Evolutionary conservation across 2,113 vertebrate genomes (phyloP), one percentile per base, ranked within the genome.

Genomic region (Entomyzon cyanotis): DNA sequence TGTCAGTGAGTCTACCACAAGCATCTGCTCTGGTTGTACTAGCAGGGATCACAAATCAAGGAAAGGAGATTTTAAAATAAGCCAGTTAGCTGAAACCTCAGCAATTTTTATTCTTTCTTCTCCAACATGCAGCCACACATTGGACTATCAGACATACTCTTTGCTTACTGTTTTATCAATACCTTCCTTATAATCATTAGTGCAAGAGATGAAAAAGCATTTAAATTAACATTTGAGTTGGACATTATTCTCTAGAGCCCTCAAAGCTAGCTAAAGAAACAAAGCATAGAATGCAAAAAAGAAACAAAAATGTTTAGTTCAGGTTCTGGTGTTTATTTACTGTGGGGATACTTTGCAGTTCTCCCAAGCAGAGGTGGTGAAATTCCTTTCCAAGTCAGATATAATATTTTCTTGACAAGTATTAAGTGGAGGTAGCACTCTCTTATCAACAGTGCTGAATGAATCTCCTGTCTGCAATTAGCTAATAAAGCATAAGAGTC

Each of bases 1-100:
- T 98, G 97, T 94, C 98, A 97, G 96, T 59, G 69, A 97, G 98
- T 98, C 98, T 97, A 95, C 94, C 82, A 50, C 71, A 71, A 78
- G 74, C 82, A 84, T 71, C 75, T 77, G 86, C 76, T 82, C 55
- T 15, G 17, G 33, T 50, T 89, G 60, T 31, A 42, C 71, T 83
- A 90, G 63, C 62, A 75, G 79, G 58, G 78, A 87, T 90, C 65
- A 39, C 64, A 79, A 80, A 84, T 33, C 47, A 82, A 77, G 50
- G 47, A 64, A 82, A 74, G 62, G 44, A 77, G 52, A 53, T 47
- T 12, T 77, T 92, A 84, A 93, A 90, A 50, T 21, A 52, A 89
- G 16, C 11, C 19, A 9, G 30, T 74, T 76, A 83, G 87, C 87
- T 70, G 58, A 80, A 71, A 79, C 27, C 50, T 84, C 44, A 49